Evolutionary conservation across 2,888 invertebrate genomes (phyloP).

Genomic region (Tanypteryx hageni): DNA sequence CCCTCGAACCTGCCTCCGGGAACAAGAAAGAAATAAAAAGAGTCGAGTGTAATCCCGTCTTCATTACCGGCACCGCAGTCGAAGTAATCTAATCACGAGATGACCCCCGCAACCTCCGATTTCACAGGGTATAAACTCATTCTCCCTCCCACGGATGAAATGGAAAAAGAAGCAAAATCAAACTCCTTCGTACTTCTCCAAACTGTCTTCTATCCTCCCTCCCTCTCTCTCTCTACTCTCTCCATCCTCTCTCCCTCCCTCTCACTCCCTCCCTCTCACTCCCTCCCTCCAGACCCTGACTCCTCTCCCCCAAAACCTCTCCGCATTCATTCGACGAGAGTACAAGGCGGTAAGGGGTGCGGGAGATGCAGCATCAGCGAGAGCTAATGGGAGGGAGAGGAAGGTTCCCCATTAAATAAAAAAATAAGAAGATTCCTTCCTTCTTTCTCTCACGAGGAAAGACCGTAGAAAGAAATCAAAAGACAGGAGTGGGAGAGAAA

Average conservation of each 20-base stretch:
- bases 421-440: background rate
- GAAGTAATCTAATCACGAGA: constrained; percentile 11
- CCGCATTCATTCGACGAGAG: no score
- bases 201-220: background rate
- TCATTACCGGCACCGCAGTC: constrained; percentile 6
- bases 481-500: no score
- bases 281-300: background rate
- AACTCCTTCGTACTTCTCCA: constrained; percentile 1
- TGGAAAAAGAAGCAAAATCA: background rate
- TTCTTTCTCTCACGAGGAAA: no score
- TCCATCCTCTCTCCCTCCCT: no score
- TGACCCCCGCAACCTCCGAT: constrained; percentile 13
- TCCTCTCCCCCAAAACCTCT: no score
- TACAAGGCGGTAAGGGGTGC: no score
- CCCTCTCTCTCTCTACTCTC: background rate
- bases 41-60: background rate
- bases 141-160: background rate
- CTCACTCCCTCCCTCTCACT: background rate
- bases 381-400: background rate
- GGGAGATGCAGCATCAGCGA: background rate
- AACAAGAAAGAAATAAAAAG: background rate
- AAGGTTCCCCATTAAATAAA: background rate
- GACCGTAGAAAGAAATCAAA: no score
- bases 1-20: background rate
- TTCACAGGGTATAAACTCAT: background rate